Conservation (phyloP, 2,797 vertebrate species). For the Heteromormyrus szaboi region DNA sequence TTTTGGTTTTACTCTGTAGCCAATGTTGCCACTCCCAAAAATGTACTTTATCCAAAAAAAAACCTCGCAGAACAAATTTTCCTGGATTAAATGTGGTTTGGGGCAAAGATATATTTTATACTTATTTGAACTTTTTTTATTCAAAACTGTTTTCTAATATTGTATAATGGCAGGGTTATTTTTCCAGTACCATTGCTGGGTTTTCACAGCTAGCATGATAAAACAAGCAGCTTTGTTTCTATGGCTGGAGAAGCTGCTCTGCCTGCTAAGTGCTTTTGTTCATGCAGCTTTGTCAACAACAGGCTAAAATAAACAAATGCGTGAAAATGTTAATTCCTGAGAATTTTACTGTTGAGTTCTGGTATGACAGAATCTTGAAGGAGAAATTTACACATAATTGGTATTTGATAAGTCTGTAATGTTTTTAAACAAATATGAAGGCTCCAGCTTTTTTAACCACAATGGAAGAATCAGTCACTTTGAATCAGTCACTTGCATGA, state of each 20-base stretch:
- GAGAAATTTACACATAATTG: not conserved
- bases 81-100: not conserved
- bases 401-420: slow-evolving; percentile 19
- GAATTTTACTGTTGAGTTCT: slow-evolving; percentile 16
- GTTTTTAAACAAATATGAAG: not conserved
- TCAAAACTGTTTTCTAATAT: not conserved
- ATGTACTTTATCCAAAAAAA: not conserved
- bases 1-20: not conserved
- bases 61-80: not conserved
- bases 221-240: slow-evolving; percentile 13
- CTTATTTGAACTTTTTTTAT: not conserved
- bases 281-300: not conserved
- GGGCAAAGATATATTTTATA: not conserved
- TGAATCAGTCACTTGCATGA: not conserved
- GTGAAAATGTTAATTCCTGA: slow-evolving; percentile 10
- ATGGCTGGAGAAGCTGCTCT: slow-evolving; percentile 1
- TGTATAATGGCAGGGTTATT: not conserved
- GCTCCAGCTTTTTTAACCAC: not conserved
- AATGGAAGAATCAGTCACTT: not conserved
- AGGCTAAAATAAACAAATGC: slow-evolving; percentile 17
- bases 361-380: slow-evolving; percentile 12
- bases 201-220: not conserved
- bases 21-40: not conserved
- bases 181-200: not conserved
- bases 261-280: not conserved